Percentiles rank a stretch among this genome's conserved stretches.
phyloP scores from a whole-genome alignment of 2,888 invertebrate genomes.

The Cordylochernes scorpioides region DNA sequence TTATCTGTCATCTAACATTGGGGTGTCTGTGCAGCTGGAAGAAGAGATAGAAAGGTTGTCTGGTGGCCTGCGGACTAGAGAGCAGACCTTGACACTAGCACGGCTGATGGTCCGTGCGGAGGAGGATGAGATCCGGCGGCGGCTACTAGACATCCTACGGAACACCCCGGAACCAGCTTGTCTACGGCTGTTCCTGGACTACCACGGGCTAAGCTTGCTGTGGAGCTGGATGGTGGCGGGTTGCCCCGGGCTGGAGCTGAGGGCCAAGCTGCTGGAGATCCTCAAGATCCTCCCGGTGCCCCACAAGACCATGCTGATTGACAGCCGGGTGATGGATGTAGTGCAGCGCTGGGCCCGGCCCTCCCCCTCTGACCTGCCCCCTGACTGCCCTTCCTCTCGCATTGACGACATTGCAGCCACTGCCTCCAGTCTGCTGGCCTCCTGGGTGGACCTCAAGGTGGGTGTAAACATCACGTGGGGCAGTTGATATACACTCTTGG shows the following conservation, averaged over 20 bases:
- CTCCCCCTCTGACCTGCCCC: too few relatives aligned
- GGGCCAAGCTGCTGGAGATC: slow-evolving; percentile 46
- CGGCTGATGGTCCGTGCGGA: slow-evolving; percentile 78
- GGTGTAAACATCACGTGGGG: slow-evolving; percentile 1
- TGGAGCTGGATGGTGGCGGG: slow-evolving; percentile 83
- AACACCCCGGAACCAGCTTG: slow-evolving; percentile 23
- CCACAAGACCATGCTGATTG: slow-evolving; percentile 71
- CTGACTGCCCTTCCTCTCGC: too few relatives aligned
- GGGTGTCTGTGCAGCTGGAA: slow-evolving; percentile 49
- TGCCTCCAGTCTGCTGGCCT: slow-evolving; percentile 32
- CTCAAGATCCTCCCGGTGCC: slow-evolving; percentile 62
- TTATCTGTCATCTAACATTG: too few relatives aligned
- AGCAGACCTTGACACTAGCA: slow-evolving; percentile 61
- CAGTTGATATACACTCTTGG: too few relatives aligned
- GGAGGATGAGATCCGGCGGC: slow-evolving; percentile 37
- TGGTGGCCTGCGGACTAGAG: slow-evolving; percentile 53
- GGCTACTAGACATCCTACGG: slow-evolving; percentile 43
- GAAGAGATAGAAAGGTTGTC: slow-evolving; percentile 59
- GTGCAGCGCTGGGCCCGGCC: slow-evolving; percentile 50
- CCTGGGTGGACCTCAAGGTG: slow-evolving; percentile 37
- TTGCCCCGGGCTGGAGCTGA: too few relatives aligned
- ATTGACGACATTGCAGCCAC: slow-evolving; percentile 15
- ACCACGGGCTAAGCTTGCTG: slow-evolving; percentile 63
- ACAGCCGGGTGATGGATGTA: slow-evolving; percentile 58
- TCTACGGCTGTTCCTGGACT: slow-evolving; percentile 40